Conservation (phyloP, 2,113 vertebrate species). For the Hippocampus comes region DNA sequence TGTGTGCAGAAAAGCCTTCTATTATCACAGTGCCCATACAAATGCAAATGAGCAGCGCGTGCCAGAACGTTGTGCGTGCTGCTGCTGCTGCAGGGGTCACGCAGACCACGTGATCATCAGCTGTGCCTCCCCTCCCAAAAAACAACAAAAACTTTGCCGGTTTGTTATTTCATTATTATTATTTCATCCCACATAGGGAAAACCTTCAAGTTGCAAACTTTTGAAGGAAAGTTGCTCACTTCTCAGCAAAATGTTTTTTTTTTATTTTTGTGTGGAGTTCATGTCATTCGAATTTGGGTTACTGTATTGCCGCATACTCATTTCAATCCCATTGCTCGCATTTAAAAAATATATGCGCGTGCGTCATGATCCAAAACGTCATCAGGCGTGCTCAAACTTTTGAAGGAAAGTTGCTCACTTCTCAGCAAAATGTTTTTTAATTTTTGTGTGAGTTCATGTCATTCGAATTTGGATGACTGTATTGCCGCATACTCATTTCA, state of each 20-base stretch:
- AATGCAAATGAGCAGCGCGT: conserved; percentile 76
- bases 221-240: background rate
- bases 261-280: background rate
- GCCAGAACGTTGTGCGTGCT: conserved; percentile 65
- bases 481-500: background rate
- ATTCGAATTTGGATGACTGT: background rate
- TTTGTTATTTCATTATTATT: conserved; percentile 54
- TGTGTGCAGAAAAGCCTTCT: conserved; percentile 60
- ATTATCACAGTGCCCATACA: conserved; percentile 68
- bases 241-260: too few species aligned
- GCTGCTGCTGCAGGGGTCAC: conserved; percentile 41
- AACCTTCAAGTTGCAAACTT: background rate
- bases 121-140: conserved; percentile 25
- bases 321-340: background rate
- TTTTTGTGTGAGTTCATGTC: background rate
- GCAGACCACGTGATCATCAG: conserved; percentile 62
- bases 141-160: conserved; percentile 4
- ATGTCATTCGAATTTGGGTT: background rate
- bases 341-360: background rate
- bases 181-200: conserved; percentile 11
- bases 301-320: too few species aligned
- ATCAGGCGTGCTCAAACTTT: background rate
- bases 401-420: background rate
- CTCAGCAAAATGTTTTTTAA: too few species aligned
- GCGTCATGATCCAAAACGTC: background rate